A percentile compares a stretch with the other conserved stretches of the same genome.
These are phyloP conservation scores for Gymnocephalus cernua DNA, from an alignment of 2,113 vertebrate species.

Conservation along the genomic window DNA sequence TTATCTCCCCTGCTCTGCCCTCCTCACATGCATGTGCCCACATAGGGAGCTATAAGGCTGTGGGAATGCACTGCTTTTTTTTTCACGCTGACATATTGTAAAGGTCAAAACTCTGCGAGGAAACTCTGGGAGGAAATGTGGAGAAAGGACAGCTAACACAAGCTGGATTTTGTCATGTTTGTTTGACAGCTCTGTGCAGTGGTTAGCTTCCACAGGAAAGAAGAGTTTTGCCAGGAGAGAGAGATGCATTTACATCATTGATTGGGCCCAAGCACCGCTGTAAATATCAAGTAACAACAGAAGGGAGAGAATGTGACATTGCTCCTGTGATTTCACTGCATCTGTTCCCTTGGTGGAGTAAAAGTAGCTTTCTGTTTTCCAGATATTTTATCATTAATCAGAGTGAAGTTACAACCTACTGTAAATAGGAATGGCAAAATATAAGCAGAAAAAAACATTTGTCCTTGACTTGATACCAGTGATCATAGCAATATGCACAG, in stretches of 20 bases:
- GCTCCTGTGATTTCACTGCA: slow-evolving; percentile 45
- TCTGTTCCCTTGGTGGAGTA: slow-evolving; percentile 30
- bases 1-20: slow-evolving; percentile 25
- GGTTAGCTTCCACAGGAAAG: slow-evolving; percentile 68
- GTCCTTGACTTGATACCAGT: slow-evolving; percentile 19
- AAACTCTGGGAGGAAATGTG: slow-evolving; percentile 59
- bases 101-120: slow-evolving; percentile 75
- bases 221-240: slow-evolving; percentile 54
- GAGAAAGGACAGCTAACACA: slow-evolving; percentile 59
- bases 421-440: background rate
- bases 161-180: slow-evolving; percentile 45
- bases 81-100: slow-evolving; percentile 63
- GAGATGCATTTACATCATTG: slow-evolving; percentile 75
- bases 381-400: slow-evolving; percentile 22
- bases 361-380: slow-evolving; percentile 27
- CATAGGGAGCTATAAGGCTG: slow-evolving; percentile 28
- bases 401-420: slow-evolving; percentile 14
- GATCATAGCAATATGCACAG: background rate
- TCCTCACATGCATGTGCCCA: slow-evolving; percentile 29
- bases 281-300: slow-evolving; percentile 77
- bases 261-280: slow-evolving; percentile 63
- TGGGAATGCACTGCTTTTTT: slow-evolving; percentile 47
- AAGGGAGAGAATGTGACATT: slow-evolving; percentile 51
- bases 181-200: slow-evolving; percentile 58
- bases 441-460: slow-evolving; percentile 17